These are phyloP conservation scores for Drosophila emarginata DNA, from an alignment of 2,888 invertebrate genomes.

Conservation along the genomic window DNA sequence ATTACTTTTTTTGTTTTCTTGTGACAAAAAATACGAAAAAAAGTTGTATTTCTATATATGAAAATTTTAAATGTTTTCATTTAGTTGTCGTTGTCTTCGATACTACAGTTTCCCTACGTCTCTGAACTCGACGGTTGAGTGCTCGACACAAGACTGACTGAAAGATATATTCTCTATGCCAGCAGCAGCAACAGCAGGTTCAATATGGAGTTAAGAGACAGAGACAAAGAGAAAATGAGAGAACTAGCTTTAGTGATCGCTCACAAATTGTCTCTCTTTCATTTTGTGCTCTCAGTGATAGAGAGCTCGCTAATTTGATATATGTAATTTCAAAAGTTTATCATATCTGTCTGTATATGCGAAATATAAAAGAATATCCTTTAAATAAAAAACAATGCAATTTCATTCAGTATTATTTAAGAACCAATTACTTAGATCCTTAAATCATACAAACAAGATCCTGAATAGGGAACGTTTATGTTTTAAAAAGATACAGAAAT, in stretches of 20 bases:
- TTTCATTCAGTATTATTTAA: too few relatives aligned
- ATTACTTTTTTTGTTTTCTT: too few relatives aligned
- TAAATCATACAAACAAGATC: too few relatives aligned
- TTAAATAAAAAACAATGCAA: too few relatives aligned
- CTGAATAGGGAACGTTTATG: too few relatives aligned
- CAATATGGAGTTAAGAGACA: conserved; percentile 9
- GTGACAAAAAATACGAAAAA: too few relatives aligned
- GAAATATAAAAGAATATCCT: too few relatives aligned
- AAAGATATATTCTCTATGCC: conserved; percentile 7
- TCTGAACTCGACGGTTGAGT: conserved; percentile 59
- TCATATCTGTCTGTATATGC: too few relatives aligned
- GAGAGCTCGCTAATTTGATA: not conserved
- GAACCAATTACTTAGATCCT: too few relatives aligned
- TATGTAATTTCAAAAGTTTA: too few relatives aligned
- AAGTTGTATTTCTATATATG: conserved; percentile 32
- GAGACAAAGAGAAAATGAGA: conserved; percentile 10
- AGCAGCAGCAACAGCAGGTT: conserved; percentile 19
- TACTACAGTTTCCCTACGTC: conserved; percentile 27
- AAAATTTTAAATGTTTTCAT: conserved; percentile 12
- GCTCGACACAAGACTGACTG: conserved; percentile 78
- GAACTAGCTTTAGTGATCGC: conserved; percentile 9
- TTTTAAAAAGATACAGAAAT: too few relatives aligned
- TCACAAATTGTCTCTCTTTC: not conserved
- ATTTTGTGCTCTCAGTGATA: not conserved
- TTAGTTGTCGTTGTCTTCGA: conserved; percentile 63